A percentile compares a stretch with the other conserved stretches of the same genome.
Conservation (phyloP, 1,140 invertebrate genomes). For the Microplitis demolitor region DNA sequence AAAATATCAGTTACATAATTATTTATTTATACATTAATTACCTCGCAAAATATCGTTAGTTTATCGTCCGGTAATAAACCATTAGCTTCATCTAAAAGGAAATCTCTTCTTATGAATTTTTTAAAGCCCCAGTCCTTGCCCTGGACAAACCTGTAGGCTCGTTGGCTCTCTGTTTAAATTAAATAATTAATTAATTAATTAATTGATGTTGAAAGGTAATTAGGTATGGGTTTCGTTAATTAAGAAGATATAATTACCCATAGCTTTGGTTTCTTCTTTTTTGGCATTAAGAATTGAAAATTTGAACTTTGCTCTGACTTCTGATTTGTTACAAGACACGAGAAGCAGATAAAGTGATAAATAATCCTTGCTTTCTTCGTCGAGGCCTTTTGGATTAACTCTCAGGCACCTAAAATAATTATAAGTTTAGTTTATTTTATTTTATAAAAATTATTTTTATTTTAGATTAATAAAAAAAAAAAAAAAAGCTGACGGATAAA, state of each 20-base stretch:
- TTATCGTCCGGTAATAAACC: conserved; percentile 97
- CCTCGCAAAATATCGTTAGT: conserved; percentile 99
- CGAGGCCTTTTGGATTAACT: conserved; percentile 98
- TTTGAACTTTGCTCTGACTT: conserved; percentile 99
- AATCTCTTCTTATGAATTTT: conserved; percentile 98
- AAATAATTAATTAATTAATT: not conserved
- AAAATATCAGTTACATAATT: too few relatives aligned
- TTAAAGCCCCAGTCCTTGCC: conserved; percentile 99
- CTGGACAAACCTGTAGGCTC: conserved; percentile 98
- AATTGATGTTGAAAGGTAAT: not conserved
- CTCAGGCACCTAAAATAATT: conserved; percentile 81
- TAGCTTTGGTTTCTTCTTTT: conserved; percentile 99
- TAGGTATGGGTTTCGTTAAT: not conserved
- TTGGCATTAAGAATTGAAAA: conserved; percentile 99
- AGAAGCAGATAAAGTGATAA: conserved; percentile 97
- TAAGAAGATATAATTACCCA: conserved; percentile 71
- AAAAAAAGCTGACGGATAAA: not conserved
- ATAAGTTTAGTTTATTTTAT: not conserved
- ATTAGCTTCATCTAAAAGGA: conserved; percentile 97
- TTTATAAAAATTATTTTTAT: not conserved
- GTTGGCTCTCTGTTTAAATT: conserved; percentile 72
- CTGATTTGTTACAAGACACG: conserved; percentile 99
- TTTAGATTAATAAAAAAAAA: not conserved
- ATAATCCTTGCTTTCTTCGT: conserved; percentile 99
- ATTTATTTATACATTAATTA: conserved; percentile 55